These are phyloP conservation scores for Phenganax subtilis DNA, from an alignment of 92 coral and sea anemone species.

Conservation along the genomic window DNA sequence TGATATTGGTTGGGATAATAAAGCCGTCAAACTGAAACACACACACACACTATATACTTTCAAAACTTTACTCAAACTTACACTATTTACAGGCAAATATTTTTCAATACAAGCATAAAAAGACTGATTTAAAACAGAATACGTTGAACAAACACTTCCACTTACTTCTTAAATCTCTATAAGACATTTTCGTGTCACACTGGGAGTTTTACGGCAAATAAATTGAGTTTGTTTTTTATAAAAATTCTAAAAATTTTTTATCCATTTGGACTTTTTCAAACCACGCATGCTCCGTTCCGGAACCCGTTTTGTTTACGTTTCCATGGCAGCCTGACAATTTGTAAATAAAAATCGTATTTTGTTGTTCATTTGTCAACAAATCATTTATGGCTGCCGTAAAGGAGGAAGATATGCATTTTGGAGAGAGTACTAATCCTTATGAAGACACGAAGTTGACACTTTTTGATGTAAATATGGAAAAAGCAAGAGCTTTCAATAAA, in stretches of 20 bases:
- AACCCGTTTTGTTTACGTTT: conserved; percentile 63
- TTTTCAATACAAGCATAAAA: not conserved
- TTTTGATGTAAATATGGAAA: conserved; percentile 82
- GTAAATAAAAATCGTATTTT: conserved; percentile 8
- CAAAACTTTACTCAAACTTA: not conserved
- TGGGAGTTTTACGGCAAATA: not conserved
- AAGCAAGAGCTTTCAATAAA: conserved; percentile 90
- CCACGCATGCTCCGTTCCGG: conserved; percentile 64
- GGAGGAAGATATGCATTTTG: conserved; percentile 63
- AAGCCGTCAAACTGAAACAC: no score
- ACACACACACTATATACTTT: no score
- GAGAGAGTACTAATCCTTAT: conserved; percentile 53
- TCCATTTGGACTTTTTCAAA: conserved; percentile 1
- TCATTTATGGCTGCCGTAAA: conserved; percentile 69
- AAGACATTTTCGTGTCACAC: conserved; percentile 67
- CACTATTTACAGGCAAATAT: not conserved
- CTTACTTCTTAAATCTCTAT: conserved; percentile 98
- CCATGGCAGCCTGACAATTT: conserved; percentile 45
- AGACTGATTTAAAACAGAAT: not conserved
- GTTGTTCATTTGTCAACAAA: conserved; percentile 21
- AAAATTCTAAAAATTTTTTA: conserved; percentile 21
- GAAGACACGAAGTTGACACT: conserved; percentile 62
- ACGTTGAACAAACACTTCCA: not conserved
- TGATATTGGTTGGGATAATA: no score
- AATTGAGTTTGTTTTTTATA: not conserved